Conservation (phyloP, 2,113 vertebrate species). For the Calyptomena viridis region DNA sequence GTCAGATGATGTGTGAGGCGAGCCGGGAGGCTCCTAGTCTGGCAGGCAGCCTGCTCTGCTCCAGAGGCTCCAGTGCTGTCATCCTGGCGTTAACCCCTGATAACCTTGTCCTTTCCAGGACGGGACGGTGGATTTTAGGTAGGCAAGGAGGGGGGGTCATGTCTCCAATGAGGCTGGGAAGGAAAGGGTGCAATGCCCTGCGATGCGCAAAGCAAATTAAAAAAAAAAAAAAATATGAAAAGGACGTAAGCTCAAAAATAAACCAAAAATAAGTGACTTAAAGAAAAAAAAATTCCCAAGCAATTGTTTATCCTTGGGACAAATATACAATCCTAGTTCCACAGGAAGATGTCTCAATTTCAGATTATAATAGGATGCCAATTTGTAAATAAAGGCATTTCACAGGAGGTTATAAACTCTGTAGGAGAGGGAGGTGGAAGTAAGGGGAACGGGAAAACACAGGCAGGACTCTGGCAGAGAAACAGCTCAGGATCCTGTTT, state of each 20-base stretch:
- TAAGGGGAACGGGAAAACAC: background rate
- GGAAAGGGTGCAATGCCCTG: background rate
- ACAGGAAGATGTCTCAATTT: conserved; percentile 55
- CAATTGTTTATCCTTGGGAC: conserved; percentile 56
- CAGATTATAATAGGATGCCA: conserved; percentile 60
- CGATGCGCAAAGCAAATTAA: background rate
- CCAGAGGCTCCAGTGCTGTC: conserved; percentile 83
- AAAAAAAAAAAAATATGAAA: background rate
- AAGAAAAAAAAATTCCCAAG: conserved; percentile 20
- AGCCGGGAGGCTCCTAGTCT: conserved; percentile 81
- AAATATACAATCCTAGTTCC: conserved; percentile 50
- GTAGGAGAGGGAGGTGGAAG: background rate
- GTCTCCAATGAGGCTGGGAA: background rate
- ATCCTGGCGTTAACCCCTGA: conserved; percentile 83
- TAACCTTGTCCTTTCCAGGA: conserved; percentile 72
- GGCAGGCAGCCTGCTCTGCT: conserved; percentile 84
- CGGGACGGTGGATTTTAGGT: background rate
- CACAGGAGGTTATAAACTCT: conserved; percentile 49
- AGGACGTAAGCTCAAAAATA: background rate
- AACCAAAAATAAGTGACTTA: background rate
- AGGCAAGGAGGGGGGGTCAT: background rate
- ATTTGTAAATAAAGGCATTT: conserved; percentile 63
- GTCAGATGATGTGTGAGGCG: conserved; percentile 80
- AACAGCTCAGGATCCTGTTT: background rate
- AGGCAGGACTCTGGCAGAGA: background rate